Base-by-base conservation (phyloP, 2,113 vertebrate species). In the Zosterops hypoxanthus region DNA sequence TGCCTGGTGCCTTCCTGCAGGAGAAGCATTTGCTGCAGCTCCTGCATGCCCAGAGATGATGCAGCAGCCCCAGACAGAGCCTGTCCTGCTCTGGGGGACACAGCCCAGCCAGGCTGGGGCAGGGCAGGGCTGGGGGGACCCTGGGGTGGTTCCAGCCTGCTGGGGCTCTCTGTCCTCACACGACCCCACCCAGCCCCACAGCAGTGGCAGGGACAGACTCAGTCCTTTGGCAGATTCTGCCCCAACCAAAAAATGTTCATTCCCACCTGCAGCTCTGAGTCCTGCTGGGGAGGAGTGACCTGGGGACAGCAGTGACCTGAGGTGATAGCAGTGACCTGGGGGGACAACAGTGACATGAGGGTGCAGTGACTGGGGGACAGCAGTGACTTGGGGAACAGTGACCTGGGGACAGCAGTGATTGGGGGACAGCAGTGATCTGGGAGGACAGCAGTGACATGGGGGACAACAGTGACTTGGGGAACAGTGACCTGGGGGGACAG, bases 201-300 rank as follows among this genome's bases (percentile, higher is more conserved):
- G 13, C 23, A 50, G 24, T 14, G 49, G 24, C 49, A 15, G 25
- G 49, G 24, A 50, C 36, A 16, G 15, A 10, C 22, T 1, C 16
- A 1, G n/a, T 12, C 36, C 76, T 61, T 3, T 6, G 42, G 8
- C 71, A 11, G 6, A 0, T 42, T 15, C 47, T 22, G 60, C 36
- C 34, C 53, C 23, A 0, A 1, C 12, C 33, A 7, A 28, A 12
- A 53, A 47, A 26, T 13, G 2, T 26, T 53, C 9, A 0, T 4
- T 12, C 9, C 23, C 14, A 1, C 1, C 61, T 6, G 29, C 73
- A 15, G 19, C 83, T 44, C 75, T 4, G 41, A 0, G 5, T 33
- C 23, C 69, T 47, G 59, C n/a, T 6, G 39, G 81, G 33, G 18
- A 55, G 53, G 29, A 55, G 53, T 20, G 53, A 55, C 53, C 4